Base-by-base conservation (phyloP, 2,888 invertebrate species). In the Lycocerus yunnanus region DNA sequence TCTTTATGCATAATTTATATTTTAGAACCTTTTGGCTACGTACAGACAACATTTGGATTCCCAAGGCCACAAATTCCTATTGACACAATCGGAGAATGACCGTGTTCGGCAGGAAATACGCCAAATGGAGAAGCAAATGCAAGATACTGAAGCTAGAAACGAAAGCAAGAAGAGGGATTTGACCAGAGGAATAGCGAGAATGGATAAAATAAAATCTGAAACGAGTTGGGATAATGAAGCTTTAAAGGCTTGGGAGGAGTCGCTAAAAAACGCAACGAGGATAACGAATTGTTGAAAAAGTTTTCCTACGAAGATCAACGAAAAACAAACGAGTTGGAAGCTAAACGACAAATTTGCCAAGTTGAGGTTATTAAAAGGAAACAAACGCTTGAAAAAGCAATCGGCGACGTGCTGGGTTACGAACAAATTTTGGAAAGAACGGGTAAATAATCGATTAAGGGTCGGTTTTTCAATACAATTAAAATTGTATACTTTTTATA, bases 271-370 rank as follows among this genome's bases (percentile, higher is more conserved):
- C 91, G 91, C 58, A 91, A 93, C 60, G 91, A 92, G 67, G 92
- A 93, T 74, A 93, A 92, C 79, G 88, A 90, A 21, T 86, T 94
- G n/a, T 90, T 95, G 61, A 91, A 92, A 80, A 91, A 91, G 82
- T 94, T 93, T 80, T 92, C 93, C 72, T 90, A 91, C 82, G 91
- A 93, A 78, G 95, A 95, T 84, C 87, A 91, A 15, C 90, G 91
- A 68, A 91, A 89, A 80, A 92, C 92, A 63, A 91, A 92, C 82
- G 89, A 90, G 75, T 81, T 91, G 60, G 92, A 92, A 79, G 86
- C 89, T 3, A 89, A 88, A 78, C 86, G 92, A 1, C 87, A 89
- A 74, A 86, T 87, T 67, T 82, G 91, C 3, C 88, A 89, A 74
- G 81, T 78, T 10, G 90, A 91, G 67, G 86, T 88, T 13, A 88